Evolutionary conservation across 2,113 vertebrate genomes (phyloP).

Genomic region (Dasyornis broadbenti): DNA sequence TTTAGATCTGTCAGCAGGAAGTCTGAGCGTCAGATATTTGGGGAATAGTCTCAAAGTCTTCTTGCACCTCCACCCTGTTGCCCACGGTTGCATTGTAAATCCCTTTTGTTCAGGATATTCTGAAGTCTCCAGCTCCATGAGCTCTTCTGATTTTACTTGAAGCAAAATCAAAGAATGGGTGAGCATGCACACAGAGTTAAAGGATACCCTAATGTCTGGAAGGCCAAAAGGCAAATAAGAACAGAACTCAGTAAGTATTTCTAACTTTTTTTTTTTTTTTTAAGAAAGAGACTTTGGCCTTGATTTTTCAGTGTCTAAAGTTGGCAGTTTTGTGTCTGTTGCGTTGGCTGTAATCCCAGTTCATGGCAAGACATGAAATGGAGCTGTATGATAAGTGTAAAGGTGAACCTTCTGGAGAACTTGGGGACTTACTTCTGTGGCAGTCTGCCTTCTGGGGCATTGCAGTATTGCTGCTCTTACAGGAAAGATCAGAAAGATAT

Average conservation of each 20-base stretch:
- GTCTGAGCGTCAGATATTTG: neutral
- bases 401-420: neutral
- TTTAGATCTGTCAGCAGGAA: neutral
- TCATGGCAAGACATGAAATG: neutral
- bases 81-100: rapidly evolving
- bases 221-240: neutral
- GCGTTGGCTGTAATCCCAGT: neutral
- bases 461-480: neutral
- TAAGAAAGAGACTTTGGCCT: neutral
- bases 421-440: neutral
- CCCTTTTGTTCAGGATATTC: neutral
- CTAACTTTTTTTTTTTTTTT: neutral
- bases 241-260: neutral
- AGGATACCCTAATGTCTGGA: neutral
- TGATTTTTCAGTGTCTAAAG: neutral
- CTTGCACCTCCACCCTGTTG: neutral
- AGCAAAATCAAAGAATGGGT: neutral
- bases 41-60: neutral
- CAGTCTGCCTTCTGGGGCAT: neutral
- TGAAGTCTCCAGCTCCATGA: neutral
- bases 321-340: neutral
- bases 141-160: neutral
- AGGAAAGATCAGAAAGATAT: neutral
- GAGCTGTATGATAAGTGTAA: neutral
- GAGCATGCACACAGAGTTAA: neutral